phyloP scores from a whole-genome alignment of 2,888 invertebrate genomes.

The Lamproptera curius region DNA sequence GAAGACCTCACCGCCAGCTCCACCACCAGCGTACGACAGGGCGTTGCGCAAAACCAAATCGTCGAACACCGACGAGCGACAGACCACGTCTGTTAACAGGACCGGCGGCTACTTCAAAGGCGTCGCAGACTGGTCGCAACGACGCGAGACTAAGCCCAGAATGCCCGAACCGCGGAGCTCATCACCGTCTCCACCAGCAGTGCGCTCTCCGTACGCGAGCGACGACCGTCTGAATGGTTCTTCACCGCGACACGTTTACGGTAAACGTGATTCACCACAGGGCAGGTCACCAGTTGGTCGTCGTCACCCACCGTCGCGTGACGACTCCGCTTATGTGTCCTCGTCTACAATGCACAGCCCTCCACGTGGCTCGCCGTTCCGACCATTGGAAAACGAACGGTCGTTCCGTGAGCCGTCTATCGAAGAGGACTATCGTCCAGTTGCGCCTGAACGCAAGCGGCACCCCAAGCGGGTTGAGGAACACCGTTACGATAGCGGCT shows the following conservation, averaged over 20 bases:
- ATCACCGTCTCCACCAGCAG: conserved; percentile 64
- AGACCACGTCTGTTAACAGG: conserved; percentile 57
- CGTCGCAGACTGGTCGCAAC: conserved; percentile 88
- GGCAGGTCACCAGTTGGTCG: conserved; percentile 64
- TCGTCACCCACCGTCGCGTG: conserved; percentile 71
- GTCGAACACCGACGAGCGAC: conserved; percentile 72
- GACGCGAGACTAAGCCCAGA: conserved; percentile 74
- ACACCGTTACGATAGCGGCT: conserved; percentile 76
- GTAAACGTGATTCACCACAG: conserved; percentile 65
- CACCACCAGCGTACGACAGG: conserved; percentile 64
- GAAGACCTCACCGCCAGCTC: conserved; percentile 58
- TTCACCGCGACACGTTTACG: conserved; percentile 62
- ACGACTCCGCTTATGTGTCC: conserved; percentile 77
- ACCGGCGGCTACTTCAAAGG: conserved; percentile 83
- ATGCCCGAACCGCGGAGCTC: conserved; percentile 72
- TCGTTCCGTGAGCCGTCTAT: conserved; percentile 72
- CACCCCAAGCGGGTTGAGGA: conserved; percentile 74
- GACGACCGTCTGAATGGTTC: conserved; percentile 60
- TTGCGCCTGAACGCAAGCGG: conserved; percentile 83
- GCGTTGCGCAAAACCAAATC: conserved; percentile 73
- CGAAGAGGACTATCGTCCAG: conserved; percentile 73
- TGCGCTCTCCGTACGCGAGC: conserved; percentile 63
- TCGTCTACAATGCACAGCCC: conserved; percentile 78
- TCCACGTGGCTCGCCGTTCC: conserved; percentile 72
- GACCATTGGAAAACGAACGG: conserved; percentile 63